These are phyloP conservation scores for Zosterops lateralis DNA, from an alignment of 2,113 vertebrate species.

Conservation along the genomic window DNA sequence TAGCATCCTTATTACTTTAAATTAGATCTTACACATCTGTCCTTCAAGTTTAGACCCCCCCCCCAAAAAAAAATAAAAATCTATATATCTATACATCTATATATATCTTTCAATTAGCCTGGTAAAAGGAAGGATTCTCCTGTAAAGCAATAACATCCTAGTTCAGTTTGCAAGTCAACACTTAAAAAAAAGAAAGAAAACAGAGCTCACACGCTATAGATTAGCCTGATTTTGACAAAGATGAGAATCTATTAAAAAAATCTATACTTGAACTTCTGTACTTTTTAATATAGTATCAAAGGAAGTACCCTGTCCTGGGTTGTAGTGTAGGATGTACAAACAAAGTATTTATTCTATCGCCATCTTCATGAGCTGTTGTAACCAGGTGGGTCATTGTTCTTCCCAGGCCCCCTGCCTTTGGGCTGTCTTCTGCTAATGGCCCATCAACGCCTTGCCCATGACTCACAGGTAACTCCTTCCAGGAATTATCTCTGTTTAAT, in stretches of 20 bases:
- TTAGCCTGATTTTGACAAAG: background rate
- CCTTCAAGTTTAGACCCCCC: background rate
- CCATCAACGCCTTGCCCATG: too few relatives aligned
- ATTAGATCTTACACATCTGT: background rate
- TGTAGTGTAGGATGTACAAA: too few relatives aligned
- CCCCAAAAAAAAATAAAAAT: background rate
- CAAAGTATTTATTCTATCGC: too few relatives aligned
- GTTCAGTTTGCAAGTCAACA: background rate
- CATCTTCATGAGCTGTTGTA: too few relatives aligned
- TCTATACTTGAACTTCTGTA: background rate
- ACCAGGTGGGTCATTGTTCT: too few relatives aligned
- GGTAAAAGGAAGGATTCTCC: background rate
- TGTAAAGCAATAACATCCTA: background rate
- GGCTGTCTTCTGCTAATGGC: too few relatives aligned
- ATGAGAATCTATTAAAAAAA: background rate
- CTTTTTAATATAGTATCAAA: background rate
- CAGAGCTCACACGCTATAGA: background rate
- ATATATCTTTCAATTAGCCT: background rate
- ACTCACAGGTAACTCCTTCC: too few relatives aligned
- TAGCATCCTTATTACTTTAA: constrained; percentile 24
- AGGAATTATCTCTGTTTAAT: too few relatives aligned
- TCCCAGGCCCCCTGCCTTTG: too few relatives aligned
- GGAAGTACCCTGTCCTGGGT: background rate
- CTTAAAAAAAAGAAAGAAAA: background rate
- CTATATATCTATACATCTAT: too few relatives aligned